Evolutionary conservation across 2,113 vertebrate genomes (phyloP), one percentile per base, ranked within the genome.

Genomic region (Seriola rivoliana): DNA sequence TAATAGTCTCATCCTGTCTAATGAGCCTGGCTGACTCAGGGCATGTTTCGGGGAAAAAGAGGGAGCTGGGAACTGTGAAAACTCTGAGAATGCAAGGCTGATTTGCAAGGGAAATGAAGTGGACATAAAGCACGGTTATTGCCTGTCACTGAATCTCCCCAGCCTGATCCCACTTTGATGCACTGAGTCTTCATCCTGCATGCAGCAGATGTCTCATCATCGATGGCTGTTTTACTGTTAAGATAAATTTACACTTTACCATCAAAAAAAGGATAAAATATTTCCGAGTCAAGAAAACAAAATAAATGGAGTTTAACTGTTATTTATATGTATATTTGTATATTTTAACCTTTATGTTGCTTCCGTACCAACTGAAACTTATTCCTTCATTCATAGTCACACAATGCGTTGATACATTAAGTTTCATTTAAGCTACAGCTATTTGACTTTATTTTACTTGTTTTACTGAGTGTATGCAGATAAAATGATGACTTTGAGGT

Each of bases 101-200:
- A 95, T 96, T 95, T 96, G 95, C 94, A 95, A 95, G 93, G 89
- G 94, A 96, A 96, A 96, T 93, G n/a, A 65, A 59, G 92, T 92
- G 81, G 92, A 91, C 89, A 94, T 82, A 90, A 94, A 93, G 78
- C 90, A 67, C 80, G 75, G 34, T 92, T 91, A 90, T 87, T 85
- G 78, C 85, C 73, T 19, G 59, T 68, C 74, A n/a, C 78, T 68
- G 74, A 78, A 81, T 72, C 74, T 44, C 48, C 71, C 38, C 68
- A 75, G 76, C 60, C 82, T 65, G 71, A 71, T 64, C 81, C 71
- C 79, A 83, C 81, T 82, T 34, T 78, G 42, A 89, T 80, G 34
- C 62, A 50, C 42, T 6, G 16, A 78, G 62, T 38, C n/a, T 23
- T 78, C 63, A 38, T 58, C 8, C 4, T 44, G 8, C 14, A 14